Evolutionary conservation across 2,113 vertebrate species (phyloP).

Genomic region (Saguinus imperator): DNA sequence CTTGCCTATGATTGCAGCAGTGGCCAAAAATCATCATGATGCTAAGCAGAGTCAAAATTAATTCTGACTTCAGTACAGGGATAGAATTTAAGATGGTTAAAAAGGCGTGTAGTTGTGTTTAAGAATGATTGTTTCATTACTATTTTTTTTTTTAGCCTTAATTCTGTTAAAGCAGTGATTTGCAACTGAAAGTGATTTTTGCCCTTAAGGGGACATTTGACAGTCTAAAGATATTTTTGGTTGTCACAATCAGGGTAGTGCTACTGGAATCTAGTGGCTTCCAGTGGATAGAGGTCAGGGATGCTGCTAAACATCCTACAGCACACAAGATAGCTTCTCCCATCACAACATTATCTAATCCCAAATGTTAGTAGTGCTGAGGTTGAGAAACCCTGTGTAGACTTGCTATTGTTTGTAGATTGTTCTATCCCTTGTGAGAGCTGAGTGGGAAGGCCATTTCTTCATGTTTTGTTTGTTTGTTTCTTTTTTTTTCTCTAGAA

Average conservation of each 20-base stretch:
- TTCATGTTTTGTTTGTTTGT: not conserved
- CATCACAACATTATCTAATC: not conserved
- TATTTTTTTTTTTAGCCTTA: not conserved
- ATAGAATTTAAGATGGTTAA: constrained; percentile 8
- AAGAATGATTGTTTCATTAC: not conserved
- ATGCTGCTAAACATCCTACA: not conserved
- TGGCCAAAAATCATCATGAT: not conserved
- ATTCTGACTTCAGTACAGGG: not conserved
- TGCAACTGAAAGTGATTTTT: not conserved
- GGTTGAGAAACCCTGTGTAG: not conserved
- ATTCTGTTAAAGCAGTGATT: not conserved
- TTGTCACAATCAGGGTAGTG: not conserved
- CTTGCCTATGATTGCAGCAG: not conserved
- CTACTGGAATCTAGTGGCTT: not conserved
- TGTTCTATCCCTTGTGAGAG: not conserved
- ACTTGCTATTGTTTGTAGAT: not conserved
- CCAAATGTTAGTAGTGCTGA: not conserved
- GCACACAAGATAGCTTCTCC: not conserved
- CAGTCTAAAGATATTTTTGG: not conserved
- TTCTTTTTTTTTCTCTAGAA: no score
- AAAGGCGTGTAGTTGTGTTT: not conserved
- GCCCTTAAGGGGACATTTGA: not conserved
- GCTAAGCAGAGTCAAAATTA: not conserved
- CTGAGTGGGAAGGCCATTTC: not conserved
- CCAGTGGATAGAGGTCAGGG: not conserved